phyloP scores from a whole-genome alignment of 2,888 invertebrate species.

The Antheraea yamamai region DNA sequence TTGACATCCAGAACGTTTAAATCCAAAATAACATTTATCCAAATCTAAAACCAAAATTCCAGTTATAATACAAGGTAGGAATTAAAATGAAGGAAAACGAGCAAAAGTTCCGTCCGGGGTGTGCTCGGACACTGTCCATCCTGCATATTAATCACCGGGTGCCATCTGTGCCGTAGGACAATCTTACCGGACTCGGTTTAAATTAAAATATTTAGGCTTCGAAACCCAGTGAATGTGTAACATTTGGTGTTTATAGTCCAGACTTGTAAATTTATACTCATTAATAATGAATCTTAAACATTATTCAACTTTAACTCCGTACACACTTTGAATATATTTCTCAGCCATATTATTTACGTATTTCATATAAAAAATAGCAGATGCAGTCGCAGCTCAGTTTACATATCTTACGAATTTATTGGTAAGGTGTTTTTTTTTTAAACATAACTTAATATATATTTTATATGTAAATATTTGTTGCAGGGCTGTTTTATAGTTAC shows the following conservation, averaged over 20 bases:
- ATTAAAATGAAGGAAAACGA: conserved; percentile 47
- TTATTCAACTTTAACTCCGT: background rate
- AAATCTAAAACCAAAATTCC: conserved; percentile 4
- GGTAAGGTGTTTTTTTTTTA: no score
- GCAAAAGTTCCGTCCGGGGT: conserved; percentile 39
- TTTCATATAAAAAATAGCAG: no score
- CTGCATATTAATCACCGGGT: conserved; percentile 76
- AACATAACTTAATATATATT: no score
- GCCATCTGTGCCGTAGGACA: conserved; percentile 55
- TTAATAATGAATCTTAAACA: conserved; percentile 4
- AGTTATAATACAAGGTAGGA: conserved; percentile 10
- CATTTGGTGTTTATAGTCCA: conserved; percentile 65
- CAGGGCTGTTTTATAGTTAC: no score
- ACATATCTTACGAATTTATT: no score
- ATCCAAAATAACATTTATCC: conserved; percentile 5
- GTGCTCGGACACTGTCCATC: conserved; percentile 55
- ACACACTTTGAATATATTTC: background rate
- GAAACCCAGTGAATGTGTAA: conserved; percentile 49
- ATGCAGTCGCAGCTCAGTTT: no score
- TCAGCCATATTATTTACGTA: background rate
- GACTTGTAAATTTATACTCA: conserved; percentile 24
- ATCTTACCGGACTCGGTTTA: conserved; percentile 51
- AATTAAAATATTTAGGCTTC: conserved; percentile 74
- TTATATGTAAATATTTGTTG: no score
- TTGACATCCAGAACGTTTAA: background rate